phyloP scores from a whole-genome alignment of 2,888 invertebrate genomes.

The Sesamia inferens region DNA sequence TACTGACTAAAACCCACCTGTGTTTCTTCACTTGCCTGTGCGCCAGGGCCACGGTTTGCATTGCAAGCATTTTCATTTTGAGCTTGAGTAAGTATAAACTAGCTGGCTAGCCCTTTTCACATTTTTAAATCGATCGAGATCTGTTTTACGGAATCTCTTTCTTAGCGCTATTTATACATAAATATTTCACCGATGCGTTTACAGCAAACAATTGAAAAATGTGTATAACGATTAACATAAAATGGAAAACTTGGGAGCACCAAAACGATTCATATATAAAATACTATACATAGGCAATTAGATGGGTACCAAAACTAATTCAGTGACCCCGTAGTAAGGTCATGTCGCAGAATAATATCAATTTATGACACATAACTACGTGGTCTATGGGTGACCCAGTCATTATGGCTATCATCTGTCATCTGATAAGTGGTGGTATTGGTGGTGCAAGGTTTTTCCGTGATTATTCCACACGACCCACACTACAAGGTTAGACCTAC shows the following conservation, averaged over 20 bases:
- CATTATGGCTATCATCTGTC: conserved; percentile 51
- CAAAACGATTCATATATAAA: neutral
- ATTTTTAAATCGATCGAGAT: neutral
- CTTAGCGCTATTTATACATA: neutral
- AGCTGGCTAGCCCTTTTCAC: neutral
- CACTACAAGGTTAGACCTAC: conserved; percentile 31
- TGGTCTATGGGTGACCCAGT: conserved; percentile 49
- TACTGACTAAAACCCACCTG: too few relatives aligned
- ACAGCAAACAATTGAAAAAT: neutral
- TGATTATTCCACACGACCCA: conserved; percentile 41
- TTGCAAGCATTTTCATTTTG: too few relatives aligned
- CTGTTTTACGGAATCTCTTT: neutral
- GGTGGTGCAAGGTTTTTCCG: conserved; percentile 56
- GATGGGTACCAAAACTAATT: conserved; percentile 17
- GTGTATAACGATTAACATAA: neutral
- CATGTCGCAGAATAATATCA: conserved; percentile 34
- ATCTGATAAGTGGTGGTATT: conserved; percentile 40
- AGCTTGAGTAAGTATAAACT: neutral
- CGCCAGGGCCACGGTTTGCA: too few relatives aligned
- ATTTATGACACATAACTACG: conserved; percentile 51
- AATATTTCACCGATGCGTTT: neutral
- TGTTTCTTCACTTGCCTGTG: too few relatives aligned
- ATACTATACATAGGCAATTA: neutral
- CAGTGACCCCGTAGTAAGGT: conserved; percentile 54
- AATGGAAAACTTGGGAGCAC: neutral